phyloP scores from a whole-genome alignment of 2,797 vertebrate species.

The Crax fasciolata region DNA sequence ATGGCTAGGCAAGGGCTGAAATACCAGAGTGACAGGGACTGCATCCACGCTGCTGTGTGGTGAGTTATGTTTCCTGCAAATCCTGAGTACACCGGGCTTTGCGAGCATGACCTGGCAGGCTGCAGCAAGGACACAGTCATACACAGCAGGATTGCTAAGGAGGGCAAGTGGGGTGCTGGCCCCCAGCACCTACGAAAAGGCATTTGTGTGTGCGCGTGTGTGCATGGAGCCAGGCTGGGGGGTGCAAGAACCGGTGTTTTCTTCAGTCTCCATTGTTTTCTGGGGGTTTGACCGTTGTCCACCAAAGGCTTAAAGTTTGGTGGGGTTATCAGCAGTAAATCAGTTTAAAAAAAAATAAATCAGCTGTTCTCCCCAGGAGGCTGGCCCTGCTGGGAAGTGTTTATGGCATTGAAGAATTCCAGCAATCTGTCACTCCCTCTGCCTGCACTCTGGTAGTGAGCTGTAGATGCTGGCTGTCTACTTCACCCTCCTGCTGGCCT shows the following conservation, averaged over 20 bases:
- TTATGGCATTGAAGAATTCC: constrained; percentile 33
- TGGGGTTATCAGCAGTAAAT: constrained; percentile 1
- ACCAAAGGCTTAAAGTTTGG: neutral
- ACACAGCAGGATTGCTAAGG: no score
- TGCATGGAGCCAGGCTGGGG: neutral
- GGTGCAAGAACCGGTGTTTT: rapidly evolving
- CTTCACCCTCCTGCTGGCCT: neutral
- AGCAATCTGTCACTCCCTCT: neutral
- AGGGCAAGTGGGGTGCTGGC: neutral
- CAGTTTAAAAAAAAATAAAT: neutral
- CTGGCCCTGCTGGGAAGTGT: neutral
- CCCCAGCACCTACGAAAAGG: rapidly evolving
- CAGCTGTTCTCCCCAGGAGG: neutral
- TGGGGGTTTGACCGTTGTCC: neutral
- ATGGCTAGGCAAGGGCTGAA: neutral
- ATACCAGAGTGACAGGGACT: constrained; percentile 5
- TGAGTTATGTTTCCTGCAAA: neutral
- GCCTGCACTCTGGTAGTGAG: neutral
- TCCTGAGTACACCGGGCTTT: neutral
- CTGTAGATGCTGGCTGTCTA: neutral
- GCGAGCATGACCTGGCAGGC: neutral
- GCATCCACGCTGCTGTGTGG: neutral
- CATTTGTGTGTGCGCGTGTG: neutral
- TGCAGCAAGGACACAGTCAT: rapidly evolving
- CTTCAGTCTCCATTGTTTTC: neutral